Conservation (phyloP, 2,888 invertebrate genomes). For the Subacronicta megacephala region DNA sequence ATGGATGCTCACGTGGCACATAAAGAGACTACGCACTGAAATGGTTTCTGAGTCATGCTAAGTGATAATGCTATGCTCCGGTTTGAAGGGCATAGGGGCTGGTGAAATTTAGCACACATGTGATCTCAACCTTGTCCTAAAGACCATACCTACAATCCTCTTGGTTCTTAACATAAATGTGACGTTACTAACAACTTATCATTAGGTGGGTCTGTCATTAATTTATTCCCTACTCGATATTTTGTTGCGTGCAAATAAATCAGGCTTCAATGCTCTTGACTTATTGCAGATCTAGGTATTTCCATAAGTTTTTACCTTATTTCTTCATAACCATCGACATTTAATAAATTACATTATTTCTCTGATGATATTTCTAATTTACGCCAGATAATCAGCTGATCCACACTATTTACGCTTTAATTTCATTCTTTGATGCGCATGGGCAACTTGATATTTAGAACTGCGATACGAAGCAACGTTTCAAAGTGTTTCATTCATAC, state of each 20-base stretch:
- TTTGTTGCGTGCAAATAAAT: neutral
- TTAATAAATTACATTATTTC: conserved; percentile 18
- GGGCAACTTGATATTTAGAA: conserved; percentile 3
- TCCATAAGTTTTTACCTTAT: conserved; percentile 3
- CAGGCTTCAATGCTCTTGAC: conserved; percentile 8
- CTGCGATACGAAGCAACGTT: conserved; percentile 23
- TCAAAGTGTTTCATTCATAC: conserved; percentile 36
- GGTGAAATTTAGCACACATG: neutral
- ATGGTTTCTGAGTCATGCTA: neutral
- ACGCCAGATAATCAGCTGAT: conserved; percentile 13
- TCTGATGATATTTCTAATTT: conserved; percentile 9
- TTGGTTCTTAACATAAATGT: no score
- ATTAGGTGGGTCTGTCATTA: no score
- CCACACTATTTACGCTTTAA: conserved; percentile 12
- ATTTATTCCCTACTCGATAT: no score
- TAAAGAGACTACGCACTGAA: neutral
- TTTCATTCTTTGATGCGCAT: conserved; percentile 30
- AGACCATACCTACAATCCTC: no score
- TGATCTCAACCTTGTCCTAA: no score
- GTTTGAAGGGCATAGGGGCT: conserved; percentile 1
- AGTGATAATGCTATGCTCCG: neutral
- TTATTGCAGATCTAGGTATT: conserved; percentile 6
- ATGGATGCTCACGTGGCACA: neutral
- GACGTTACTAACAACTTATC: no score
- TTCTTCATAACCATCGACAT: conserved; percentile 9